Evolutionary conservation across 2,797 vertebrate species (phyloP).

Genomic region (Myioborus melanocephalus): DNA sequence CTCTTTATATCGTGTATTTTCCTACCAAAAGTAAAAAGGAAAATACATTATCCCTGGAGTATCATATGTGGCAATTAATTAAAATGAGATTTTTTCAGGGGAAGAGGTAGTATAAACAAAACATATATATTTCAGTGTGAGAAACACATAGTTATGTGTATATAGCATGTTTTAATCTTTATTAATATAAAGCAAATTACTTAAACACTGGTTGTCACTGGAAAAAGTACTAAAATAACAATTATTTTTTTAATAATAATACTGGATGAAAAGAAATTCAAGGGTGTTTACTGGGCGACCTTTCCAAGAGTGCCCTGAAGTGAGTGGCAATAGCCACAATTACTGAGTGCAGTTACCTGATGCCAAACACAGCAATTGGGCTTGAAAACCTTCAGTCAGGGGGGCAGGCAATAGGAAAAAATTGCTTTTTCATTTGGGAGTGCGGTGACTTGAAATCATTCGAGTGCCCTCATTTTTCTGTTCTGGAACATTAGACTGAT

Average conservation of each 20-base stretch:
- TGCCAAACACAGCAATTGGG: neutral
- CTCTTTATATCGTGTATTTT: neutral
- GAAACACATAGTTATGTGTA: neutral
- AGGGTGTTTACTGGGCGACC: neutral
- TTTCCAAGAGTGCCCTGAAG: neutral
- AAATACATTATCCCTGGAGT: neutral
- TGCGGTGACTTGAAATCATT: neutral
- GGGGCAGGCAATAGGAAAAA: neutral
- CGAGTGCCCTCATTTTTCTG: neutral
- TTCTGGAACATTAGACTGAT: neutral
- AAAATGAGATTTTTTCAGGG: neutral
- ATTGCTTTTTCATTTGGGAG: neutral
- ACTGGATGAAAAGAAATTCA: neutral
- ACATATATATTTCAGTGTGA: neutral
- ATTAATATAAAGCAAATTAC: neutral
- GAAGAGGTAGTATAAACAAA: neutral
- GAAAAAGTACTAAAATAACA: neutral
- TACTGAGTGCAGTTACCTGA: neutral
- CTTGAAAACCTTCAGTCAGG: neutral
- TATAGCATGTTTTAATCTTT: neutral
- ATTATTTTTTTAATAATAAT: neutral
- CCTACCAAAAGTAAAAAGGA: neutral
- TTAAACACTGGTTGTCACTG: neutral
- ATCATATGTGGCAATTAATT: neutral
- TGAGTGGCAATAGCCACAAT: neutral